Evolutionary conservation across 2,888 invertebrate species (phyloP).

Genomic region (Epinotia nisella): DNA sequence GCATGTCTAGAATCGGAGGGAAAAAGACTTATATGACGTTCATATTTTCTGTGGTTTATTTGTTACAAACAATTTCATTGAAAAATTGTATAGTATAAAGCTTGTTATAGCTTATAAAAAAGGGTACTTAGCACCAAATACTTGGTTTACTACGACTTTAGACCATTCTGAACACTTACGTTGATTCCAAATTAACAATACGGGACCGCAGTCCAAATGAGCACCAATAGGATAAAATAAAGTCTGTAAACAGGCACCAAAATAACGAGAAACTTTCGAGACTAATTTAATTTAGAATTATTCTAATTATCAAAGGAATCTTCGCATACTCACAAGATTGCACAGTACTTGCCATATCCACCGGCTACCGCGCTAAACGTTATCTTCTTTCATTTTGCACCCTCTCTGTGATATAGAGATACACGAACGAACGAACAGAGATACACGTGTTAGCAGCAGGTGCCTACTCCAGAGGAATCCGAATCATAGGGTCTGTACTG

Average conservation of each 20-base stretch:
- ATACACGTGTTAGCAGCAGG: no score
- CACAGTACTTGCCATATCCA: no score
- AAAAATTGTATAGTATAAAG: constrained; percentile 54
- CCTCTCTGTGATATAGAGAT: no score
- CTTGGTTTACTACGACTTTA: constrained; percentile 69
- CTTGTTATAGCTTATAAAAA: constrained; percentile 53
- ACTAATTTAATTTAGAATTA: background rate
- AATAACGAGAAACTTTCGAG: constrained; percentile 38
- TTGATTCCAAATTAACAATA: constrained; percentile 54
- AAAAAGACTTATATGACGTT: background rate
- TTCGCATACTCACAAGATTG: no score
- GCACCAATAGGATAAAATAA: constrained; percentile 46
- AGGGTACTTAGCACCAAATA: constrained; percentile 71
- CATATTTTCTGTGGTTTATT: background rate
- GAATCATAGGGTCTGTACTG: no score
- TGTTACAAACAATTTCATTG: constrained; percentile 12
- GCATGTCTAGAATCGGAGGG: background rate
- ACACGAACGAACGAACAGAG: no score
- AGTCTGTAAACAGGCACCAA: constrained; percentile 43
- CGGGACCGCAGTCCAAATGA: constrained; percentile 44
- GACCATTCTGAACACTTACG: constrained; percentile 80
- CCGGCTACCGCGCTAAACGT: no score
- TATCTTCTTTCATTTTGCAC: no score
- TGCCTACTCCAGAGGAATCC: no score
- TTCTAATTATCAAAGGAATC: background rate